Evolutionary conservation across 2,113 vertebrate genomes (phyloP).

Genomic region (Myotis davidii): DNA sequence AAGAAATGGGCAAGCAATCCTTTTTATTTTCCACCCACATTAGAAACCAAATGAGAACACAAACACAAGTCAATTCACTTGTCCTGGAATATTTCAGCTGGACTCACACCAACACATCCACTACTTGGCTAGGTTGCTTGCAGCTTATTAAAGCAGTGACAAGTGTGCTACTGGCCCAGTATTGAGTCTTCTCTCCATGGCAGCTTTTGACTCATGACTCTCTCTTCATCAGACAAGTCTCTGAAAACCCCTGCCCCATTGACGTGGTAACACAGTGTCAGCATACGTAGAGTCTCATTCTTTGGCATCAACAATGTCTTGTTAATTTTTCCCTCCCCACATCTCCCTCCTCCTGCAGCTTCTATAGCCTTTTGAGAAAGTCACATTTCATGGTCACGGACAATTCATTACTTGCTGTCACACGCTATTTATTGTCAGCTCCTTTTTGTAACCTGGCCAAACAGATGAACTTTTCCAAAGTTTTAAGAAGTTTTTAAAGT

Average conservation of each 20-base stretch:
- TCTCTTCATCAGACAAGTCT: slow-evolving; percentile 34
- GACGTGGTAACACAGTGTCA: slow-evolving; percentile 1
- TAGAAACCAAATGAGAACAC: slow-evolving; percentile 57
- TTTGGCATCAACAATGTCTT: background rate
- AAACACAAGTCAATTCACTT: slow-evolving; percentile 65
- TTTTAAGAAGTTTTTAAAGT: background rate
- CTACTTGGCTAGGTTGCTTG: slow-evolving; percentile 56
- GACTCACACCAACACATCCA: slow-evolving; percentile 51
- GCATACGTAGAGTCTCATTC: slow-evolving; percentile 30
- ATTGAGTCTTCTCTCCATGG: slow-evolving; percentile 31
- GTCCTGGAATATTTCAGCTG: slow-evolving; percentile 60
- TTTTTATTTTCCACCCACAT: background rate
- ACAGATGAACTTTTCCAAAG: background rate
- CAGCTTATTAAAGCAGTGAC: slow-evolving; percentile 62
- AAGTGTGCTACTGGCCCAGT: background rate
- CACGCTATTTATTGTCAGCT: background rate
- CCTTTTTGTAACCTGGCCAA: background rate
- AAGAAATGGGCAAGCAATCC: background rate
- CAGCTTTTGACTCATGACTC: slow-evolving; percentile 63
- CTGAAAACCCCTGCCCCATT: slow-evolving; percentile 8
- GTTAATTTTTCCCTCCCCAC: background rate
- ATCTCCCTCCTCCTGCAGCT: background rate
- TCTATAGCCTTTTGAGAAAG: background rate
- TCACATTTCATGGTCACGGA: background rate
- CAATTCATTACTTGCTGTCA: slow-evolving; percentile 40